Percentiles rank a stretch among this genome's conserved stretches.
phyloP scores from a whole-genome alignment of 2,888 invertebrate species.

The Scrobipalpa atriplicella region DNA sequence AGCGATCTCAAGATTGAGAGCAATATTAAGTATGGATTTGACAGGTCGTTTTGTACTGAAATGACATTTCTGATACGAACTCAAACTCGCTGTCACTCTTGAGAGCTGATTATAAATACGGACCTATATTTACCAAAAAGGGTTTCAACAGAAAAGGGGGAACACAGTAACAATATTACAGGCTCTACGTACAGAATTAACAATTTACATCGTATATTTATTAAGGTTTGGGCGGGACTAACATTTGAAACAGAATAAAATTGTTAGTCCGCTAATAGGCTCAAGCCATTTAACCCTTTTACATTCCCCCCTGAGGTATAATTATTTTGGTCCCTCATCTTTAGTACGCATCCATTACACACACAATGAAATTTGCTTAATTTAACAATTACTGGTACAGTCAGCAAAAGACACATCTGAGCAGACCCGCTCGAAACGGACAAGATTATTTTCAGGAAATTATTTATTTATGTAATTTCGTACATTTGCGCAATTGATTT shows the following conservation, averaged over 20 bases:
- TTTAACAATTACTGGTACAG: neutral
- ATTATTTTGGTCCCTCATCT: neutral
- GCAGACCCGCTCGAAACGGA: no score
- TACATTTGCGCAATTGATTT: no score
- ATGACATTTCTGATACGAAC: no score
- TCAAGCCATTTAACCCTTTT: conserved; percentile 5
- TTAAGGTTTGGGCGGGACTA: conserved; percentile 2
- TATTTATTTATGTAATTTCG: no score
- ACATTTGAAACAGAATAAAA: conserved; percentile 19
- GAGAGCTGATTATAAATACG: no score
- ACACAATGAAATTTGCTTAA: neutral
- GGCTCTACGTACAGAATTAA: conserved; percentile 17
- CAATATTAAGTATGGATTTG: no score
- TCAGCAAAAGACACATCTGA: no score
- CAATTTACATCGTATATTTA: conserved; percentile 18
- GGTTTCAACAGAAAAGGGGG: neutral
- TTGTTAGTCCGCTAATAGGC: conserved; percentile 8
- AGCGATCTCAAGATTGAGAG: no score
- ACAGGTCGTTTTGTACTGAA: no score
- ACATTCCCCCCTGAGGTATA: neutral
- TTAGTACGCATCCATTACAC: neutral
- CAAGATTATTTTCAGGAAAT: no score
- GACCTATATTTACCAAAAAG: no score
- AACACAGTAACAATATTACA: conserved; percentile 23
- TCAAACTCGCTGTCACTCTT: no score